Conservation (phyloP, 2,888 invertebrate genomes). For the Crossocerus cetratus region DNA sequence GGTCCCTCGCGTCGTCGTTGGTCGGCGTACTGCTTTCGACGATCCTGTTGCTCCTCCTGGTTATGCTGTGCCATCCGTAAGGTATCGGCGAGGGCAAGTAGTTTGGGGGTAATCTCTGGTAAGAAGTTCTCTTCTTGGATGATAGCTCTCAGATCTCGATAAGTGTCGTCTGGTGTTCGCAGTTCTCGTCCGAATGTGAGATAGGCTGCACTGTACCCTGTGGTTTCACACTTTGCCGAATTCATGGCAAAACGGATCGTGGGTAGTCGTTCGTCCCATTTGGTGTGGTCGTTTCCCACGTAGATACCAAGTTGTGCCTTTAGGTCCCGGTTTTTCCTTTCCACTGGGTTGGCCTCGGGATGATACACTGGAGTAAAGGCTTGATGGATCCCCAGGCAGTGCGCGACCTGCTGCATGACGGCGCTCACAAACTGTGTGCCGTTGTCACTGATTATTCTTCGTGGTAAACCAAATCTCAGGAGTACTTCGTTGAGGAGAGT, state of each 20-base stretch:
- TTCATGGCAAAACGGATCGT: slow-evolving; percentile 73
- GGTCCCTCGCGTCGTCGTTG: no score
- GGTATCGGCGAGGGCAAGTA: background rate
- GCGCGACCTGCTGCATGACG: no score
- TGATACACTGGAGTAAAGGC: no score
- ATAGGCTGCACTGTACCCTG: slow-evolving; percentile 66
- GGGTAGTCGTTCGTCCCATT: slow-evolving; percentile 65
- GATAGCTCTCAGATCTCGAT: background rate
- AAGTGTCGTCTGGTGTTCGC: slow-evolving; percentile 37
- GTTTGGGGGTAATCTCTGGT: background rate
- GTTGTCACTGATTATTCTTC: no score
- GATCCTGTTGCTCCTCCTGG: background rate
- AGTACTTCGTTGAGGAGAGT: no score
- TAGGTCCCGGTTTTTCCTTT: slow-evolving; percentile 65
- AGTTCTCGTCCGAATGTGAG: slow-evolving; percentile 69
- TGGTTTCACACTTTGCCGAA: slow-evolving; percentile 59
- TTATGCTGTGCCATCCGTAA: background rate
- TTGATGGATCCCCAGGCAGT: no score
- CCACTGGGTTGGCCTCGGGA: slow-evolving; percentile 67
- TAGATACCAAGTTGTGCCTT: slow-evolving; percentile 64
- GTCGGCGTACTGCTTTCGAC: background rate
- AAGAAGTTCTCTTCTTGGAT: slow-evolving; percentile 1
- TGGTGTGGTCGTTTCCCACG: slow-evolving; percentile 57
- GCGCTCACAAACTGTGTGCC: no score
- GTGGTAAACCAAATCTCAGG: no score